phyloP scores from a whole-genome alignment of 2,888 invertebrate genomes.

The Cantharis lateralis region DNA sequence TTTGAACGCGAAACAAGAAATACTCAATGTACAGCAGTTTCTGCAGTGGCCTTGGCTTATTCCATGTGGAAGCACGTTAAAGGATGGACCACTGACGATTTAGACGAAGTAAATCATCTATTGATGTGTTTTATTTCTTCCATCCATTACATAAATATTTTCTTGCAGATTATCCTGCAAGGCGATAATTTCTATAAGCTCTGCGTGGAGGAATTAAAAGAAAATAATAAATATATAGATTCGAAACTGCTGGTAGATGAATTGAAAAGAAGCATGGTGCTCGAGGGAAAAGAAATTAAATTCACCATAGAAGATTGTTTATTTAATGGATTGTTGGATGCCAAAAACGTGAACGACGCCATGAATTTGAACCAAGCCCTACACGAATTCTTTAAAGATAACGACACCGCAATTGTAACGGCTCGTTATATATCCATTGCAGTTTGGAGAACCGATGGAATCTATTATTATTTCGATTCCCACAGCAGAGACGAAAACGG shows the following conservation, averaged over 20 bases:
- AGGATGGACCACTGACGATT: slow-evolving; percentile 49
- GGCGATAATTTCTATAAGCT: slow-evolving; percentile 56
- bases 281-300: slow-evolving; percentile 45
- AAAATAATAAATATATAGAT: slow-evolving; percentile 42
- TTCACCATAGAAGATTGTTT: slow-evolving; percentile 49
- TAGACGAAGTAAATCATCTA: slow-evolving; percentile 50
- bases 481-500: slow-evolving; percentile 64
- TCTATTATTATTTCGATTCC: slow-evolving; percentile 64
- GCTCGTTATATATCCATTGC: slow-evolving; percentile 62
- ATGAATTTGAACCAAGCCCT: slow-evolving; percentile 39
- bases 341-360: slow-evolving; percentile 34
- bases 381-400: slow-evolving; percentile 51
- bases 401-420: slow-evolving; percentile 60
- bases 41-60: slow-evolving; percentile 51
- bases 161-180: slow-evolving; percentile 47
- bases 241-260: slow-evolving; percentile 48
- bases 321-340: slow-evolving; percentile 46
- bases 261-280: slow-evolving; percentile 49
- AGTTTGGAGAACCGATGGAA: slow-evolving; percentile 60
- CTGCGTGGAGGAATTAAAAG: slow-evolving; percentile 43
- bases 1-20: slow-evolving; percentile 53
- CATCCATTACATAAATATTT: neutral
- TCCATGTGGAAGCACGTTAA: slow-evolving; percentile 45
- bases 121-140: neutral
- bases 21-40: slow-evolving; percentile 55